Evolutionary conservation across 2,113 vertebrate species (phyloP).

Genomic region (Pollimyrus isidori): DNA sequence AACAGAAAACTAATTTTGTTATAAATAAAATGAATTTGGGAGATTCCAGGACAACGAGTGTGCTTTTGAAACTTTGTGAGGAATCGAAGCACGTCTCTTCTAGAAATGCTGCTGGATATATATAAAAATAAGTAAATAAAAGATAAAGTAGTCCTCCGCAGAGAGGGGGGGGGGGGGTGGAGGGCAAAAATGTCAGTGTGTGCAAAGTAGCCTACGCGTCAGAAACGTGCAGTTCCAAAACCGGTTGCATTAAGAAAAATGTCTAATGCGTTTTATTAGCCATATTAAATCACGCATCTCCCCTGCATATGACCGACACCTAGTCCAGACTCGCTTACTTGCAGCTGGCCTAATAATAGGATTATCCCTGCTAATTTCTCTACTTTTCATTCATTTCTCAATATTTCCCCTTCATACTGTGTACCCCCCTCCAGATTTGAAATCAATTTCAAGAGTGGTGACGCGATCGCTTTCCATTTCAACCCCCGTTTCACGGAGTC

Average conservation of each 20-base stretch:
- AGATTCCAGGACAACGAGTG: too few species aligned
- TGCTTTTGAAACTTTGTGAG: not conserved
- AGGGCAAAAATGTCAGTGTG: not conserved
- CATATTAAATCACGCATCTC: not conserved
- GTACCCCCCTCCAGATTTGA: constrained; percentile 57
- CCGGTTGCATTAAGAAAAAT: not conserved
- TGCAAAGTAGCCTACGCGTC: not conserved
- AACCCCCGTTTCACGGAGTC: constrained; percentile 63
- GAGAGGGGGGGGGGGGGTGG: too few species aligned
- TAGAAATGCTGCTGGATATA: not conserved
- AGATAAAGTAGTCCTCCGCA: too few species aligned
- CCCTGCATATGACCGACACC: not conserved
- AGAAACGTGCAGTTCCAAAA: not conserved
- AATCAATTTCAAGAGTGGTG: constrained; percentile 66
- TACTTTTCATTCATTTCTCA: not conserved
- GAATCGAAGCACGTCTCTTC: not conserved
- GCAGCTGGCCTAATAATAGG: not conserved
- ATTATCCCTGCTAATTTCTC: not conserved
- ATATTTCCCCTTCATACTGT: constrained; percentile 1
- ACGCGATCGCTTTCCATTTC: constrained; percentile 66
- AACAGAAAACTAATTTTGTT: not conserved
- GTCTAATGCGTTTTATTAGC: not conserved
- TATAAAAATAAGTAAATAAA: too few species aligned
- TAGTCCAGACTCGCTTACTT: not conserved
- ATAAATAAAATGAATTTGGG: not conserved